Conservation (phyloP, 92 coral and sea anemone species). For the Isaurus tuberculatus region DNA sequence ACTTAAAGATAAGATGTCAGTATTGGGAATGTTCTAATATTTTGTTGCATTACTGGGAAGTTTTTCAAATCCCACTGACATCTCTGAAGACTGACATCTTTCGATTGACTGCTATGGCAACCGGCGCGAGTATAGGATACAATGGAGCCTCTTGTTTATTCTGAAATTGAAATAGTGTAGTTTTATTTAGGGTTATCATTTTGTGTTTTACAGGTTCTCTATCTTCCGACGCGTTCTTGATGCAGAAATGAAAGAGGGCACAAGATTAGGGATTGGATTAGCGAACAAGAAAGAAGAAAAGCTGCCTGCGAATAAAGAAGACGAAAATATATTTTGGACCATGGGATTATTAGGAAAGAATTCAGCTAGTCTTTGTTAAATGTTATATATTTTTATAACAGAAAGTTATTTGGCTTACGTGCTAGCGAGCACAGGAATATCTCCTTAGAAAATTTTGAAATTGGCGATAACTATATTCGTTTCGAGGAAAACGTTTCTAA, state of each 20-base stretch:
- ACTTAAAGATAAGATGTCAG: no score
- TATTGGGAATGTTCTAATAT: no score
- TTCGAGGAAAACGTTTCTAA: neutral
- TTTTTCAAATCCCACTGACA: no score
- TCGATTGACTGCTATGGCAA: no score
- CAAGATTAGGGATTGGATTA: neutral
- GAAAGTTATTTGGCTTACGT: constrained; percentile 1
- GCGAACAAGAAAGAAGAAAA: neutral
- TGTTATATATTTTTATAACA: neutral
- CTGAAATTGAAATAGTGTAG: no score
- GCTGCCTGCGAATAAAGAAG: neutral
- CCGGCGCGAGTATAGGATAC: no score
- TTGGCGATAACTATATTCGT: neutral
- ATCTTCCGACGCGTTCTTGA: neutral
- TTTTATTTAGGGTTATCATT: no score
- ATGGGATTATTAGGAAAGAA: neutral
- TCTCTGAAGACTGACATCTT: no score
- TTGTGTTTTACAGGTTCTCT: neutral
- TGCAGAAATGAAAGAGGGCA: neutral
- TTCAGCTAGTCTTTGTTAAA: neutral
- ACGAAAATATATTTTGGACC: neutral
- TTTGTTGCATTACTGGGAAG: no score
- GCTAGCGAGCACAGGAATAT: constrained; percentile 1
- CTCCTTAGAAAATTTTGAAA: neutral
- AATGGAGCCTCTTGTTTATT: no score